Base-by-base conservation (phyloP, 1,140 invertebrate genomes). In the Acromyrmex heyeri region DNA sequence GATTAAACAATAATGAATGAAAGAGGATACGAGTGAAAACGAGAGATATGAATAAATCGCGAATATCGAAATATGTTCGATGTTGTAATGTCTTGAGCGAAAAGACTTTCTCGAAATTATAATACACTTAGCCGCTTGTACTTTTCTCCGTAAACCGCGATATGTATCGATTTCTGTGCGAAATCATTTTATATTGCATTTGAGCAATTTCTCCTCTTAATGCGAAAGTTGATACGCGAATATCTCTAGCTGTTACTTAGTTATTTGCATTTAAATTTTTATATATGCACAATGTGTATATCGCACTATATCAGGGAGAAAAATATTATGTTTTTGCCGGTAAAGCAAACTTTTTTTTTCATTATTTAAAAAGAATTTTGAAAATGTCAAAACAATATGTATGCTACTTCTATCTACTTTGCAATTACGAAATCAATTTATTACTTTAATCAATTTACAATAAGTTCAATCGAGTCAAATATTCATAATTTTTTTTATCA, bases 321-420 rank as follows among this genome's bases (percentile, higher is more conserved):
- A 55, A 79, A 67, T 76, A 85, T 67, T 62, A 55, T 72, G 73
- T 10, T 67, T 50, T 16, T 27, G 10, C 0, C 34, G 0, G 44
- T 38, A 53, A 18, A 21, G 72, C 65, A 76, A 48, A 91, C 88
- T 91, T 90, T 91, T 86, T 86, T 83, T 87, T 86, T 88, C 67
- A 55, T 96, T 96, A 96, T 92, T 96, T 96, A 69, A 38, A 79
- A 89, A 87, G 44, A 85, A 79, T 86, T 73, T 55, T 21, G 6
- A 64, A 87, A 69, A 81, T 87, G 85, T 48, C 59, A 53, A 64
- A 90, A 92, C 96, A 94, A 90, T 96, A 62, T 96, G 96, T 50
- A 79, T 96, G 94, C 87, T 96, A 95, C 5, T 96, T 95, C 18
- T 30, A 85, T 81, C 70, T 90, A 87, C 85, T 90, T 76, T 24